Percentiles rank a stretch among this genome's conserved stretches.
phyloP scores from a whole-genome alignment of 2,888 invertebrate genomes.

The Epistrophella euchroma region DNA sequence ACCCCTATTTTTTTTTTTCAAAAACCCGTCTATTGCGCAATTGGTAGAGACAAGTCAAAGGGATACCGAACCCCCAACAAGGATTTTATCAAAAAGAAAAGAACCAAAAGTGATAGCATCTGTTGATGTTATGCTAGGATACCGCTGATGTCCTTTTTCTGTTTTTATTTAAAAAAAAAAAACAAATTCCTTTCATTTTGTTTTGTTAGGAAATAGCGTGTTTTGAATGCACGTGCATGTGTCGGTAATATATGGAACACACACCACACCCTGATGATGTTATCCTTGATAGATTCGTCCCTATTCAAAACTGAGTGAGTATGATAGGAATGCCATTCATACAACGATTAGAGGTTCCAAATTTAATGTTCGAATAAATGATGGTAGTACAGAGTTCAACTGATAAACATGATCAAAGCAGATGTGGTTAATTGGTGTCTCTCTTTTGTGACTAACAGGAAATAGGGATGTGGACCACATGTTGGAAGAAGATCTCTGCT shows the following conservation, averaged over 20 bases:
- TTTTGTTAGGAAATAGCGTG: conserved; percentile 39
- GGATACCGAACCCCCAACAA: conserved; percentile 29
- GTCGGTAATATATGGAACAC: conserved; percentile 43
- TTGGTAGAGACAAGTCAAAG: neutral
- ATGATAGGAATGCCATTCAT: conserved; percentile 32
- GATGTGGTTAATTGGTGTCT: conserved; percentile 69
- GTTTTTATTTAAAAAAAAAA: too few relatives aligned
- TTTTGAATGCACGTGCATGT: conserved; percentile 31
- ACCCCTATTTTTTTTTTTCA: conserved; percentile 22
- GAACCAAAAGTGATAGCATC: conserved; percentile 60
- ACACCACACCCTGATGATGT: conserved; percentile 39
- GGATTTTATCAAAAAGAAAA: conserved; percentile 29
- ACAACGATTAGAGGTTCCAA: conserved; percentile 37
- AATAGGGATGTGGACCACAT: conserved; percentile 61
- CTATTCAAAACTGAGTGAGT: neutral
- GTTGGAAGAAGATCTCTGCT: conserved; percentile 13
- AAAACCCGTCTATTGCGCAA: conserved; percentile 48
- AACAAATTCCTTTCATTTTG: conserved; percentile 9
- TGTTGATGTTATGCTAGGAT: conserved; percentile 54
- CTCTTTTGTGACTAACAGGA: neutral
- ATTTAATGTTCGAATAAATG: neutral
- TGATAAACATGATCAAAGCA: conserved; percentile 56
- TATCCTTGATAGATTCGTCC: conserved; percentile 31
- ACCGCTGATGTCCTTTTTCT: conserved; percentile 38
- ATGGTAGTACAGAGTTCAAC: conserved; percentile 37